Percentiles rank a stretch among this genome's conserved stretches.
Evolutionary conservation across 2,888 invertebrate species (phyloP).

Genomic region (Zhuqinia jingwanae): DNA sequence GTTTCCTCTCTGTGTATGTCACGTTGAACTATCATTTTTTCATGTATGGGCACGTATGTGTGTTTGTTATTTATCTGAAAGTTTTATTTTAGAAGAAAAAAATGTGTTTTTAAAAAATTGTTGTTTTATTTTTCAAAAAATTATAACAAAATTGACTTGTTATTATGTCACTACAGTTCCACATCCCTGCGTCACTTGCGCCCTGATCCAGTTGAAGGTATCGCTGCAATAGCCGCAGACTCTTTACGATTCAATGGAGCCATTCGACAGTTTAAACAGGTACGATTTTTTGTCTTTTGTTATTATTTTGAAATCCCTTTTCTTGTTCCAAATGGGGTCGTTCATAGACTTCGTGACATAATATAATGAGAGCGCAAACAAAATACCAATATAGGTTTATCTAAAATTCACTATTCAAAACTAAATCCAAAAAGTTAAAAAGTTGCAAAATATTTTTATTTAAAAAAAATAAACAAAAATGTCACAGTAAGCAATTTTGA

Average conservation of each 20-base stretch:
- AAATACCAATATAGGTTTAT: too few species aligned
- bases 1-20: not conserved
- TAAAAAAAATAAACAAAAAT: too few species aligned
- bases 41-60: not conserved
- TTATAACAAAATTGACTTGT: not conserved
- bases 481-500: not conserved
- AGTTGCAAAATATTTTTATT: too few species aligned
- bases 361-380: not conserved
- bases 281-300: conserved; percentile 81
- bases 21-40: not conserved
- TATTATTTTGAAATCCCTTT: not conserved
- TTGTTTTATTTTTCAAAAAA: too few species aligned
- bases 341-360: not conserved
- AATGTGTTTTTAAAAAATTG: too few species aligned
- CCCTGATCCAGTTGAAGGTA: conserved; percentile 89
- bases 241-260: conserved; percentile 97
- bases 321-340: not conserved
- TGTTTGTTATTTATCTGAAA: not conserved
- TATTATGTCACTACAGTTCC: conserved; percentile 82
- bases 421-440: too few species aligned
- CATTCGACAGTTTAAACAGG: conserved; percentile 97
- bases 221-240: conserved; percentile 97
- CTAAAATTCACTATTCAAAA: too few species aligned
- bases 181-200: conserved; percentile 92
- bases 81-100: not conserved